Conservation (phyloP, 1,140 invertebrate genomes). For the Hycleus phaleratus region DNA sequence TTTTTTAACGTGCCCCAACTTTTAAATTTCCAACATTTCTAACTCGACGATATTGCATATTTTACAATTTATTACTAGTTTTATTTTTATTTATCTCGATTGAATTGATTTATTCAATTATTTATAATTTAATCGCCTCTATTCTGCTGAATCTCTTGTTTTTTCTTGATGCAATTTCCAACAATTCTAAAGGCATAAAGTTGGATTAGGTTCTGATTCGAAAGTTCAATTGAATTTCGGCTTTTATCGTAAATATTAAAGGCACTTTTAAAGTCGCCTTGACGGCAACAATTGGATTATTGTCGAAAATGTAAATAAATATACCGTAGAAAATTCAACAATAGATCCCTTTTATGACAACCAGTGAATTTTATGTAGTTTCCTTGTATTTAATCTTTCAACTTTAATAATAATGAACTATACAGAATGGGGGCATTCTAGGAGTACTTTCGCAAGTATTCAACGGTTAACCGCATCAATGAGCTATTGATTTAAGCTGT, state of each 20-base stretch:
- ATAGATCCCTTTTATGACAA: not conserved
- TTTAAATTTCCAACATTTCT: conserved; percentile 2
- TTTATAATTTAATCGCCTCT: no score
- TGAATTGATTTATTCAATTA: not conserved
- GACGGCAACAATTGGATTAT: not conserved
- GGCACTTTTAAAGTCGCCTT: not conserved
- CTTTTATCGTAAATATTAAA: not conserved
- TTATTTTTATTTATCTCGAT: not conserved
- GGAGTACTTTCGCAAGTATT: no score
- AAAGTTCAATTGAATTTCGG: not conserved
- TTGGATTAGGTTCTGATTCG: not conserved
- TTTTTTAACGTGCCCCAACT: conserved; percentile 20
- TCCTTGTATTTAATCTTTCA: no score
- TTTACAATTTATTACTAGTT: not conserved
- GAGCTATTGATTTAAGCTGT: no score
- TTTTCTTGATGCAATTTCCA: not conserved
- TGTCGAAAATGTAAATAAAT: not conserved
- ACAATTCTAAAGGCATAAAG: not conserved
- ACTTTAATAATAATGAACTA: no score
- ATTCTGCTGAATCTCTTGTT: not conserved
- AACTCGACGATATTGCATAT: not conserved
- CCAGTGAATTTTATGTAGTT: no score
- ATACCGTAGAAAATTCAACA: not conserved
- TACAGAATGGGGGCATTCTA: no score
- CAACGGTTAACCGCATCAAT: no score